Evolutionary conservation across 1,140 invertebrate genomes (phyloP).

Genomic region (Meloidogyne hapla): DNA sequence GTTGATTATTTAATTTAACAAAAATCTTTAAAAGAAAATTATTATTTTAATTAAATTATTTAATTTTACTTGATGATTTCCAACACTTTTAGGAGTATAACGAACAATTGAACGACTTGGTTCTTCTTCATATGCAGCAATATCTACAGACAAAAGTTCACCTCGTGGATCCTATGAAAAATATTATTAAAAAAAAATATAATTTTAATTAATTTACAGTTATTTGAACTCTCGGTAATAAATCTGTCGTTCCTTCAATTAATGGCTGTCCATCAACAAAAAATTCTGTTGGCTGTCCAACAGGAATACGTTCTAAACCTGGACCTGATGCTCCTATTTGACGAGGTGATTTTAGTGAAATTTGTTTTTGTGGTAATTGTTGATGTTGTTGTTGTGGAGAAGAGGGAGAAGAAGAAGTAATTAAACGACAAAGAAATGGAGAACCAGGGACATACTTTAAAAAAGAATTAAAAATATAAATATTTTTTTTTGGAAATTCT

Average conservation of each 20-base stretch:
- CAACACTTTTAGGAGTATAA: conserved; percentile 84
- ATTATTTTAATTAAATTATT: background rate
- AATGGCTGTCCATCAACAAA: conserved; percentile 7
- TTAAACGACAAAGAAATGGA: conserved; percentile 57
- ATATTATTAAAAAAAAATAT: conserved; percentile 69
- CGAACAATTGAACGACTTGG: conserved; percentile 70
- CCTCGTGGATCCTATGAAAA: conserved; percentile 51
- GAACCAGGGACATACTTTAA: conserved; percentile 76
- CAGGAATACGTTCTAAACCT: conserved; percentile 76
- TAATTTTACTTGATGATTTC: conserved; percentile 65
- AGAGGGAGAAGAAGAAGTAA: conserved; percentile 18
- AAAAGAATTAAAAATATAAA: too few species aligned
- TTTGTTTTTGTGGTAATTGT: conserved; percentile 18
- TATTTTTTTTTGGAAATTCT: too few species aligned
- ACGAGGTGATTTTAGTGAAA: conserved; percentile 64
- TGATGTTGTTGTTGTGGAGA: conserved; percentile 8
- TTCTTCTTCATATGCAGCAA: conserved; percentile 41
- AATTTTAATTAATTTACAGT: conserved; percentile 1
- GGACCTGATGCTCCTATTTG: conserved; percentile 75
- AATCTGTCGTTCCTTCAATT: conserved; percentile 11
- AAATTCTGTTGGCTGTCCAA: conserved; percentile 30
- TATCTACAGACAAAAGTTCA: conserved; percentile 36
- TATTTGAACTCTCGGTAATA: conserved; percentile 30
- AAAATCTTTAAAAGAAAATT: conserved; percentile 81
- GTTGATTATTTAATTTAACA: conserved; percentile 76